These are phyloP conservation scores for Cryptus armator DNA, from an alignment of 2,888 invertebrate species.

Conservation along the genomic window DNA sequence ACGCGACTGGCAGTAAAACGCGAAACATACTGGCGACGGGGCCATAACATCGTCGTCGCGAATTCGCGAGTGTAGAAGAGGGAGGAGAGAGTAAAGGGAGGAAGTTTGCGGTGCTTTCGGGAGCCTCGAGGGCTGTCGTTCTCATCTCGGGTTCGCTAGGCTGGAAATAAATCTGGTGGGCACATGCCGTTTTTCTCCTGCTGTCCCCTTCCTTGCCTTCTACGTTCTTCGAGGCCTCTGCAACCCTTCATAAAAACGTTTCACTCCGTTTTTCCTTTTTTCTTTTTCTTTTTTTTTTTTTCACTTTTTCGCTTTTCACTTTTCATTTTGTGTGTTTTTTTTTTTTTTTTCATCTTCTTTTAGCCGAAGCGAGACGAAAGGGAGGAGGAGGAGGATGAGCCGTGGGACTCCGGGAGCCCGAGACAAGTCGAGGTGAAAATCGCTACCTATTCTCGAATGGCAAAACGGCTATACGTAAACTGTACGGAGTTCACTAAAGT, in stretches of 20 bases:
- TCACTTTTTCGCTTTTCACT: neutral
- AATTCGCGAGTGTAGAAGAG: neutral
- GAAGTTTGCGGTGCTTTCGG: conserved; percentile 24
- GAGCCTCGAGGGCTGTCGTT: conserved; percentile 51
- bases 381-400: conserved; percentile 12
- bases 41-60: conserved; percentile 14
- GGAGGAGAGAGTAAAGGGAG: neutral
- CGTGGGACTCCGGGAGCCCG: neutral
- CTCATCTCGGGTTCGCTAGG: conserved; percentile 56
- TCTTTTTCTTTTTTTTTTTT: neutral
- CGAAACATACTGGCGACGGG: conserved; percentile 11
- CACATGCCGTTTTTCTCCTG: conserved; percentile 36
- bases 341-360: neutral
- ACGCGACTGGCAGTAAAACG: conserved; percentile 26
- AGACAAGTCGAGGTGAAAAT: conserved; percentile 61
- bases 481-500: neutral
- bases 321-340: neutral
- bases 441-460: conserved; percentile 19
- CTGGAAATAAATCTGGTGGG: conserved; percentile 59
- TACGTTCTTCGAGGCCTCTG: neutral
- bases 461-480: neutral
- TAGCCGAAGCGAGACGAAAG: neutral
- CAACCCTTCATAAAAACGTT: conserved; percentile 21
- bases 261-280: conserved; percentile 8
- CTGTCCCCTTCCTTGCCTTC: neutral